Evolutionary conservation across 2,888 invertebrate species (phyloP).

Genomic region (Lithosia quadra): DNA sequence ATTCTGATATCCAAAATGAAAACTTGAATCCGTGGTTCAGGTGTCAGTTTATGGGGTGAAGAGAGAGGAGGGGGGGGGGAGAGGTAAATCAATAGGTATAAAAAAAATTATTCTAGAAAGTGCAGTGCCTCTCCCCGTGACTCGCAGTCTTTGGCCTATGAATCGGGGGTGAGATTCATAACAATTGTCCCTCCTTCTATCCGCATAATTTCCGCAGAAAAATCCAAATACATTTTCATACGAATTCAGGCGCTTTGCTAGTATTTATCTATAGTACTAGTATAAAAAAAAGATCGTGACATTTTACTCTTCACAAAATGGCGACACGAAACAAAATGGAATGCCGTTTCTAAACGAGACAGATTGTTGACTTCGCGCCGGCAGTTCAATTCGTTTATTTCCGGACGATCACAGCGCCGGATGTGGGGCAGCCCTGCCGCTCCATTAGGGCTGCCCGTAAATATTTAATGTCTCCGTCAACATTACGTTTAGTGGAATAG

Average conservation of each 20-base stretch:
- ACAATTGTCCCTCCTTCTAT: too few species aligned
- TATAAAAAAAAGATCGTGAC: background rate
- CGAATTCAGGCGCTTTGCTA: background rate
- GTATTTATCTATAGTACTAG: background rate
- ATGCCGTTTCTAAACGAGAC: constrained; percentile 8
- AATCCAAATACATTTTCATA: background rate
- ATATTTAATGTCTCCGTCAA: constrained; percentile 12
- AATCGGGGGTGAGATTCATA: too few species aligned
- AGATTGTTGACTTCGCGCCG: constrained; percentile 28
- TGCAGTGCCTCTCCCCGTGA: too few species aligned
- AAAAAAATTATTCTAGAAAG: too few species aligned
- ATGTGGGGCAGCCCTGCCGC: constrained; percentile 21
- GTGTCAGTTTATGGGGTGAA: too few species aligned
- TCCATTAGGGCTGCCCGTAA: constrained; percentile 31
- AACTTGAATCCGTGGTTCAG: too few species aligned
- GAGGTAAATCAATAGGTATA: too few species aligned
- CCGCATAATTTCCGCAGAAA: background rate
- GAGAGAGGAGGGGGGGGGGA: too few species aligned
- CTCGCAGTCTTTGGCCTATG: too few species aligned
- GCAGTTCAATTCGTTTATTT: constrained; percentile 38
- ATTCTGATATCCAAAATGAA: too few species aligned
- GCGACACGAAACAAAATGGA: constrained; percentile 2
- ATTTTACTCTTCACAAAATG: constrained; percentile 3
- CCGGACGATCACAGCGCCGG: constrained; percentile 35
- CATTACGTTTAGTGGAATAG: constrained; percentile 3